A percentile compares a stretch with the other conserved stretches of the same genome.
Conservation (phyloP, 2,113 vertebrate genomes). For the Polypterus bichir region DNA sequence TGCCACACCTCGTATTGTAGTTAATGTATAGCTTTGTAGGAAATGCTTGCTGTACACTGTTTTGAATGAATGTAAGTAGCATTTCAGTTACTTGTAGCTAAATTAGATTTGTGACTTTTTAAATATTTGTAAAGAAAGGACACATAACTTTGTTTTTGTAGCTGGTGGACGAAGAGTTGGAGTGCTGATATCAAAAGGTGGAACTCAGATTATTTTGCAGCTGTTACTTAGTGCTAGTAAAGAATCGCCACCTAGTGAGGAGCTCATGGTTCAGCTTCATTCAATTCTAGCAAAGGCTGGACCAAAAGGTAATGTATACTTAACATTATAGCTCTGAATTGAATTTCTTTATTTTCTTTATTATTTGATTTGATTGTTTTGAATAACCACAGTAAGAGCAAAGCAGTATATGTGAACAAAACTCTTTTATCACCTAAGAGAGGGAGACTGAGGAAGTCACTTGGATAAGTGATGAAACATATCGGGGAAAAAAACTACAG, state of each 20-base stretch:
- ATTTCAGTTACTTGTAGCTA: too few species aligned
- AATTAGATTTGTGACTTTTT: too few species aligned
- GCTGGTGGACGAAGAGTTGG: conserved; percentile 72
- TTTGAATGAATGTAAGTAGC: too few species aligned
- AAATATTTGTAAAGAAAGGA: too few species aligned
- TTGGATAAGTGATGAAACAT: too few species aligned
- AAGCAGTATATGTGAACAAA: neutral
- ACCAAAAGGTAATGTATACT: conserved; percentile 65
- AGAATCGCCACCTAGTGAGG: conserved; percentile 69
- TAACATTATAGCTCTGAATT: neutral
- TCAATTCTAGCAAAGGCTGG: conserved; percentile 85
- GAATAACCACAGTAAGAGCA: neutral
- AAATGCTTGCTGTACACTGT: too few species aligned
- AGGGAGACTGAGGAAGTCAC: too few species aligned
- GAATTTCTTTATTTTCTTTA: neutral
- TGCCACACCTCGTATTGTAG: too few species aligned
- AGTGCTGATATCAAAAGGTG: conserved; percentile 78
- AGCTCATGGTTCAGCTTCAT: conserved; percentile 84
- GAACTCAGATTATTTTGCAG: conserved; percentile 76
- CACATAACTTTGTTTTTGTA: conserved; percentile 27
- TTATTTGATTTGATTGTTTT: neutral
- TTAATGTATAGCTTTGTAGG: too few species aligned
- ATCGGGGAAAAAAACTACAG: too few species aligned
- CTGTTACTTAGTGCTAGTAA: conserved; percentile 67
- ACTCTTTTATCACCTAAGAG: too few species aligned